A percentile compares a stretch with the other conserved stretches of the same genome.
These are phyloP conservation scores for Bagarius yarrelli DNA, from an alignment of 2,113 vertebrate species.

Conservation along the genomic window DNA sequence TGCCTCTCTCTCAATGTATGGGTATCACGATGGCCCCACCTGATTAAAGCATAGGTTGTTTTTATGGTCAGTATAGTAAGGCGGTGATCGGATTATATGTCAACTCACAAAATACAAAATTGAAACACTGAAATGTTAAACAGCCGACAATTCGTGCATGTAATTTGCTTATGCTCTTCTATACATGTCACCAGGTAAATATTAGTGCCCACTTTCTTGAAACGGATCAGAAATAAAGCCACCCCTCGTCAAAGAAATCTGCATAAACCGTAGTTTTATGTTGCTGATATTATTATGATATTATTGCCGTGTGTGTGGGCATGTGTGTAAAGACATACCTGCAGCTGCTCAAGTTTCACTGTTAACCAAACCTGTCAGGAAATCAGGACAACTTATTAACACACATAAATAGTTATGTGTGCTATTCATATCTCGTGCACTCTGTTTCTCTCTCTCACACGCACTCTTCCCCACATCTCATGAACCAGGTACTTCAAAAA, in stretches of 20 bases:
- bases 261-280: constrained; percentile 3
- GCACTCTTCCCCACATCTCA: too few species aligned
- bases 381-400: constrained; percentile 38
- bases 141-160: background rate
- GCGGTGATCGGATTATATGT: background rate
- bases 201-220: background rate
- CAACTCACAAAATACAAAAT: background rate
- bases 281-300: constrained; percentile 31
- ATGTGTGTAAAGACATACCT: constrained; percentile 44
- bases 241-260: background rate
- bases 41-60: background rate
- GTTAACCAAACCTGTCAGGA: constrained; percentile 40
- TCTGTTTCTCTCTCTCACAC: background rate
- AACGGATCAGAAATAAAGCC: background rate
- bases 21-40: background rate
- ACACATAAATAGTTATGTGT: constrained; percentile 6
- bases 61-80: background rate
- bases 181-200: constrained; percentile 18
- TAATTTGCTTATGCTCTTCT: constrained; percentile 2
- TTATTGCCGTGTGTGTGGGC: constrained; percentile 34
- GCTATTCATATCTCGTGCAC: background rate
- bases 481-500: background rate
- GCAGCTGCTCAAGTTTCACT: constrained; percentile 39
- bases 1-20: constrained; percentile 2
- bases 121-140: constrained; percentile 1